Evolutionary conservation across 1,140 invertebrate genomes (phyloP).

Genomic region (Drosophila busckii): DNA sequence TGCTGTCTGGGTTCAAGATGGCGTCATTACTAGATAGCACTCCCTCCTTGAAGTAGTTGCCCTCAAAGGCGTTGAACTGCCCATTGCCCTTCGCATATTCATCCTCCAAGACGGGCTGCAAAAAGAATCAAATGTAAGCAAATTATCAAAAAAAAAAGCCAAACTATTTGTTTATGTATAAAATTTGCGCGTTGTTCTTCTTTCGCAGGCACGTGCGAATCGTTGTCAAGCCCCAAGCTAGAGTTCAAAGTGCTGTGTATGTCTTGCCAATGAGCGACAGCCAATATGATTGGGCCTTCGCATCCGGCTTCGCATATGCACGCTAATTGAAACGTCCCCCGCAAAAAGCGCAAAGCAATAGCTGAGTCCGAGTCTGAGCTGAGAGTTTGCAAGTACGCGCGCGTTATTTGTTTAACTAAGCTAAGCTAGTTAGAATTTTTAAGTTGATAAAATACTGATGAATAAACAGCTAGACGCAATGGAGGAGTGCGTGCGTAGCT

Average conservation of each 20-base stretch:
- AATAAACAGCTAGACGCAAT: conserved; percentile 31
- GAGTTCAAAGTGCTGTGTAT: conserved; percentile 36
- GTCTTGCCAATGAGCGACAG: conserved; percentile 41
- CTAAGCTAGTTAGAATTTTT: conserved; percentile 75
- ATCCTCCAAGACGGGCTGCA: conserved; percentile 80
- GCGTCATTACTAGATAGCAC: conserved; percentile 68
- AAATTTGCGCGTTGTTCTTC: background rate
- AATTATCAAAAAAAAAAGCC: conserved; percentile 1
- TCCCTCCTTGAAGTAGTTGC: conserved; percentile 68
- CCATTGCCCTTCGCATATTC: conserved; percentile 59
- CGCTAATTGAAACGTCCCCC: conserved; percentile 73
- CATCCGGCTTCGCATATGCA: conserved; percentile 66
- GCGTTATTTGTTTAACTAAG: conserved; percentile 57
- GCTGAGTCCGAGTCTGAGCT: background rate
- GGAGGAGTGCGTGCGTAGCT: no score
- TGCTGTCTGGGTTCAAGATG: conserved; percentile 76
- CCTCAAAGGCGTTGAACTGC: conserved; percentile 46
- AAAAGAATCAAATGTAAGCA: conserved; percentile 25
- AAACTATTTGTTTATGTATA: background rate
- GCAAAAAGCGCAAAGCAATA: conserved; percentile 48
- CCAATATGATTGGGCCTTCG: conserved; percentile 59
- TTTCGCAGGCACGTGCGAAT: conserved; percentile 11
- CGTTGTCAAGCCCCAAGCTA: conserved; percentile 1
- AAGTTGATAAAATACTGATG: conserved; percentile 55
- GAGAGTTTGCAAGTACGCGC: background rate